Evolutionary conservation across 2,888 invertebrate genomes (phyloP).

Genomic region (Rhamnusium bicolor): DNA sequence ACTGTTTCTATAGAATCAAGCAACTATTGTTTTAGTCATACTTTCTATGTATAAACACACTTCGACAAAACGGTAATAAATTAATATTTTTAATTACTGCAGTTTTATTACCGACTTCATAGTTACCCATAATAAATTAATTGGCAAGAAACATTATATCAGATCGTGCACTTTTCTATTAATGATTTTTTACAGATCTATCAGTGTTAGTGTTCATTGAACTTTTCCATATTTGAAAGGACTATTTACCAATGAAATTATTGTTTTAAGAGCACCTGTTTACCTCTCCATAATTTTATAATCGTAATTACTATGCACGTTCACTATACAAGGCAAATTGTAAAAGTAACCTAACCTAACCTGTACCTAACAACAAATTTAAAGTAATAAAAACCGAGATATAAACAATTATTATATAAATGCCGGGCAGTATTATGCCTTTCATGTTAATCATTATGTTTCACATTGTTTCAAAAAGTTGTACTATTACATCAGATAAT

Average conservation of each 20-base stretch:
- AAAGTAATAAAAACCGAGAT: background rate
- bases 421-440: background rate
- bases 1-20: constrained; percentile 13
- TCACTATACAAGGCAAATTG: constrained; percentile 3
- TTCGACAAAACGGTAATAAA: constrained; percentile 12
- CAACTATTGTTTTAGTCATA: constrained; percentile 19
- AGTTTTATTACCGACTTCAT: constrained; percentile 13
- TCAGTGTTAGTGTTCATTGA: constrained; percentile 7
- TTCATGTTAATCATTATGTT: background rate
- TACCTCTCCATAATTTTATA: constrained; percentile 3
- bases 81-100: constrained; percentile 11
- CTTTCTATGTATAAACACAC: constrained; percentile 9
- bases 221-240: constrained; percentile 20
- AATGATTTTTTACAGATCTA: constrained; percentile 14
- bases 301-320: constrained; percentile 11
- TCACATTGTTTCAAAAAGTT: background rate
- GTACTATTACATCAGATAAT: background rate
- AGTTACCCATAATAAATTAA: constrained; percentile 5
- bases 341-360: constrained; percentile 2
- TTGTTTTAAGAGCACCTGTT: constrained; percentile 3
- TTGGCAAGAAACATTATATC: constrained; percentile 23
- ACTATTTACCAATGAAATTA: constrained; percentile 8
- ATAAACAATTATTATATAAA: background rate
- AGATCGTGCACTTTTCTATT: constrained; percentile 18
- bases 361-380: background rate